A percentile compares a stretch with the other conserved stretches of the same genome.
phyloP scores from a whole-genome alignment of 2,888 invertebrate species.

The Trachelus iudaicus region DNA sequence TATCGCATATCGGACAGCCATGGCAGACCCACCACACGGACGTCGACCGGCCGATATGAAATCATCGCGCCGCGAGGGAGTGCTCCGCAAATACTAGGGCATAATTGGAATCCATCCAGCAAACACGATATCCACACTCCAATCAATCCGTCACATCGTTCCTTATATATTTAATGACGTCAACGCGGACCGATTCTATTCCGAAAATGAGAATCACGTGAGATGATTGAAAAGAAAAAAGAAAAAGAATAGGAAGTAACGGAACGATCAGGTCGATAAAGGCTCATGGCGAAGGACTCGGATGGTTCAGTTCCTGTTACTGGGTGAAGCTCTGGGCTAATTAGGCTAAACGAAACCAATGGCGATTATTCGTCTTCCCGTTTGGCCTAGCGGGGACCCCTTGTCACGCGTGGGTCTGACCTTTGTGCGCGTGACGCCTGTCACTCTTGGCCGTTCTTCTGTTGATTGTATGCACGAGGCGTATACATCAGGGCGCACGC shows the following conservation, averaged over 20 bases:
- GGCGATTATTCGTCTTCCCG: background rate
- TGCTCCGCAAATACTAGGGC: slow-evolving; percentile 62
- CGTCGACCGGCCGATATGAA: slow-evolving; percentile 52
- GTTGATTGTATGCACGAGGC: background rate
- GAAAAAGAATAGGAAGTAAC: background rate
- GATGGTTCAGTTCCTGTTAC: background rate
- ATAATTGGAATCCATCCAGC: slow-evolving; percentile 63
- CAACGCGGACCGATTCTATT: slow-evolving; percentile 1
- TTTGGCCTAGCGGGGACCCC: background rate
- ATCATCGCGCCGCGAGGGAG: slow-evolving; percentile 59
- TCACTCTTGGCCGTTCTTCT: background rate
- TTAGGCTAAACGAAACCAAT: slow-evolving; percentile 1
- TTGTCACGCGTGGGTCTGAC: background rate
- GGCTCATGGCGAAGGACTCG: background rate
- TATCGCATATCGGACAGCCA: slow-evolving; percentile 61
- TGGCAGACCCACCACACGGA: slow-evolving; percentile 29
- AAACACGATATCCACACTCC: slow-evolving; percentile 55
- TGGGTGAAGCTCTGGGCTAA: background rate
- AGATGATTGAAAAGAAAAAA: background rate
- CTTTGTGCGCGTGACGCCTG: background rate
- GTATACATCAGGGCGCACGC: background rate
- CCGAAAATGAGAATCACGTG: background rate
- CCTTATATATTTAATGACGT: background rate
- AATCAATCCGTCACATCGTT: slow-evolving; percentile 58
- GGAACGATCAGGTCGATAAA: slow-evolving; percentile 28